Evolutionary conservation across 2,888 invertebrate genomes (phyloP).

Genomic region (Drosophila melanosoma): DNA sequence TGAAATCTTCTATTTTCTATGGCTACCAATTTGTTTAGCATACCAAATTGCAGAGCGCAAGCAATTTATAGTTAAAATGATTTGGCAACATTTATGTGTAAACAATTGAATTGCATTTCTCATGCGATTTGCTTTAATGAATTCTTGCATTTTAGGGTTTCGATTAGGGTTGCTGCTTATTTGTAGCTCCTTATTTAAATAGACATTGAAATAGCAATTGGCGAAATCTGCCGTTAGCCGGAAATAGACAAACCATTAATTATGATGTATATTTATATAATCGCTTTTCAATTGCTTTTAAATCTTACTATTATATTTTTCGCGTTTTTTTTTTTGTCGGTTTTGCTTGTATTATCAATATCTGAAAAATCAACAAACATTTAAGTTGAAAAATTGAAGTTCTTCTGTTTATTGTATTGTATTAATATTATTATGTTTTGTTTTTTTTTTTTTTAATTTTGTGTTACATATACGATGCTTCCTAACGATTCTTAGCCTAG

Average conservation of each 20-base stretch:
- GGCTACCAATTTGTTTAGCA: neutral
- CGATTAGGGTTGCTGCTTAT: conserved; percentile 34
- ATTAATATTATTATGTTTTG: conserved; percentile 4
- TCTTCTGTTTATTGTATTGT: conserved; percentile 11
- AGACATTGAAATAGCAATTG: conserved; percentile 75
- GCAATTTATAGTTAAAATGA: conserved; percentile 13
- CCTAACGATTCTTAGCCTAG: conserved; percentile 44
- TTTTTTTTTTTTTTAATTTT: conserved; percentile 2
- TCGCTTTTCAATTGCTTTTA: conserved; percentile 61
- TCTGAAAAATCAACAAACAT: conserved; percentile 61
- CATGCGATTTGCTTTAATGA: conserved; percentile 31
- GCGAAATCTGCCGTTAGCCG: conserved; percentile 34
- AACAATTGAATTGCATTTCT: conserved; percentile 25
- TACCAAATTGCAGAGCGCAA: neutral
- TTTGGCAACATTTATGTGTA: conserved; percentile 18
- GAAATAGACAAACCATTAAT: conserved; percentile 76
- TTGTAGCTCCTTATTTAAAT: conserved; percentile 53
- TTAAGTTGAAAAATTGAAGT: conserved; percentile 54
- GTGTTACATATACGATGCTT: conserved; percentile 10
- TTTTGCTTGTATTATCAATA: conserved; percentile 26
- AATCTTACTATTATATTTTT: conserved; percentile 38
- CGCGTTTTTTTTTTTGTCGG: neutral
- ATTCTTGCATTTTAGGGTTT: conserved; percentile 14
- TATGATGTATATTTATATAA: conserved; percentile 54
- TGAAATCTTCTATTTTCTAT: neutral